A percentile compares a stretch with the other conserved stretches of the same genome.
phyloP scores from a whole-genome alignment of 2,888 invertebrate genomes.

The Torymus aiolomorphi region DNA sequence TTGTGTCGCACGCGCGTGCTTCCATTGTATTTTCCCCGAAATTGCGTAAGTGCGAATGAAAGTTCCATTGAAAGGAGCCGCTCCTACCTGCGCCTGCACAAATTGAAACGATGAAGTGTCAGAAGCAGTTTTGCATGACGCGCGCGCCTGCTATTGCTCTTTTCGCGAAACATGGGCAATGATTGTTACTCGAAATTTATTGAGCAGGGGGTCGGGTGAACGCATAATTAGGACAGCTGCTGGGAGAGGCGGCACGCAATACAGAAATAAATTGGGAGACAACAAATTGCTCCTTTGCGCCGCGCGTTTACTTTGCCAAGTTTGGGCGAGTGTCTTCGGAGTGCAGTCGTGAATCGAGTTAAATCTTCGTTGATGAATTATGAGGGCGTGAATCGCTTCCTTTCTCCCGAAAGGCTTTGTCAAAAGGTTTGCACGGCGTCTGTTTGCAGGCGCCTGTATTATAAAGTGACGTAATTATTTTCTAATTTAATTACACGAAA shows the following conservation, averaged over 20 bases:
- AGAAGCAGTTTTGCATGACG: slow-evolving; percentile 25
- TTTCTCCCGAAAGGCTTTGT: neutral
- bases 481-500: too few relatives aligned
- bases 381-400: neutral
- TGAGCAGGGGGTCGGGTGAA: slow-evolving; percentile 1
- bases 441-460: too few relatives aligned
- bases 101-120: slow-evolving; percentile 46
- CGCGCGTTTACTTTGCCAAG: slow-evolving; percentile 23
- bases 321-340: neutral
- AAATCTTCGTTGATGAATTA: slow-evolving; percentile 23
- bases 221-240: slow-evolving; percentile 33
- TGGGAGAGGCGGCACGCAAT: neutral
- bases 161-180: slow-evolving; percentile 16
- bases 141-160: slow-evolving; percentile 5
- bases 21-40: slow-evolving; percentile 22
- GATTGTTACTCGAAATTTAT: slow-evolving; percentile 18
- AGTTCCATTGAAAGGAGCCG: slow-evolving; percentile 17
- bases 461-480: too few relatives aligned
- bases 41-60: slow-evolving; percentile 30
- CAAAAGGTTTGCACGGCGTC: too few relatives aligned
- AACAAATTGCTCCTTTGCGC: slow-evolving; percentile 41
- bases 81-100: neutral
- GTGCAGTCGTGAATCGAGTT: neutral
- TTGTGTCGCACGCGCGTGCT: neutral
- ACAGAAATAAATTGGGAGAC: slow-evolving; percentile 41